Conservation (phyloP, 2,888 invertebrate species). For the Biston betularia region DNA sequence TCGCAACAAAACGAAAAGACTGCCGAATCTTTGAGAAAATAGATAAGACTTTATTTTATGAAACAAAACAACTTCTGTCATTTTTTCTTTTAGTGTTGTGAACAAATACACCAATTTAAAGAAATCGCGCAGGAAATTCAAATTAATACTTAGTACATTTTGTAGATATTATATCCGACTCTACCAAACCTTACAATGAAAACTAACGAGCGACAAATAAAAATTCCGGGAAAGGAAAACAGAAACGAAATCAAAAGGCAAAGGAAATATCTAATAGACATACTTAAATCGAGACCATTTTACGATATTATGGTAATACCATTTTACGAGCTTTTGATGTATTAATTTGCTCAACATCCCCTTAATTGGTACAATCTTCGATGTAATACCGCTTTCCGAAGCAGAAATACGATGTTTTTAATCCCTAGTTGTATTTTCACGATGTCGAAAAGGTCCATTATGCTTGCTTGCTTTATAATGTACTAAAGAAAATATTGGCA, state of each 20-base stretch:
- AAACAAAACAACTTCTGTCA: too few relatives aligned
- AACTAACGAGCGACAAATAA: background rate
- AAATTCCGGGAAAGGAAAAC: background rate
- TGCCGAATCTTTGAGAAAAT: too few relatives aligned
- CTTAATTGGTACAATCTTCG: constrained; percentile 45
- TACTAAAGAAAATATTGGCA: constrained; percentile 7
- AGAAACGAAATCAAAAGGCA: constrained; percentile 9
- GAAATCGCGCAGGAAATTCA: too few relatives aligned
- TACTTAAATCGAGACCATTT: constrained; percentile 26
- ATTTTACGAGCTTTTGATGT: constrained; percentile 48
- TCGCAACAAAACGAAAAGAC: too few relatives aligned
- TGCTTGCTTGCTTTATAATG: constrained; percentile 11
- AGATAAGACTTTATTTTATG: too few relatives aligned
- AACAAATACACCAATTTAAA: too few relatives aligned
- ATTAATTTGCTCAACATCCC: constrained; percentile 49
- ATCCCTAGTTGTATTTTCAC: constrained; percentile 22
- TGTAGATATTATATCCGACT: background rate
- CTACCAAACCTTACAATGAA: background rate
- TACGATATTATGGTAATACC: constrained; percentile 38
- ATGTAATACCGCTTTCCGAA: constrained; percentile 16
- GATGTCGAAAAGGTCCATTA: constrained; percentile 18
- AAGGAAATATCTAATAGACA: constrained; percentile 20
- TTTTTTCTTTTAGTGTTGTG: too few relatives aligned
- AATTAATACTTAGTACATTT: too few relatives aligned
- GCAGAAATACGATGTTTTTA: constrained; percentile 23